These are phyloP conservation scores for Pleuronectes platessa DNA, from an alignment of 2,113 vertebrate genomes.

Conservation along the genomic window DNA sequence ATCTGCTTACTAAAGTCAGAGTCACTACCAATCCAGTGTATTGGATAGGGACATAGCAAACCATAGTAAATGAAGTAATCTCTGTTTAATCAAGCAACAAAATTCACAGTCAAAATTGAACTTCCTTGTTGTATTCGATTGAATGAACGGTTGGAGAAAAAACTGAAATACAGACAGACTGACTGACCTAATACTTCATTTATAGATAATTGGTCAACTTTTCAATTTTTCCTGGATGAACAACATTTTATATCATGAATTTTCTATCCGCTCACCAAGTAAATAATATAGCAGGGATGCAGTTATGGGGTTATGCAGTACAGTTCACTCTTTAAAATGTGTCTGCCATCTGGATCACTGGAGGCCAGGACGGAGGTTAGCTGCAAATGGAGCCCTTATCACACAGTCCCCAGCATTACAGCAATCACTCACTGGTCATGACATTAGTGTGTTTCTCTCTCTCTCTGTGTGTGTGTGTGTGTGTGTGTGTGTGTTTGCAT, in stretches of 20 bases:
- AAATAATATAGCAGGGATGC: neutral
- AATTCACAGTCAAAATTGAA: neutral
- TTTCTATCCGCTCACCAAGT: slow-evolving; percentile 6
- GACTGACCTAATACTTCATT: neutral
- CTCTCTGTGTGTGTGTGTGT: slow-evolving; percentile 10
- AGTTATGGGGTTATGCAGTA: slow-evolving; percentile 36
- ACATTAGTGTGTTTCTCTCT: neutral
- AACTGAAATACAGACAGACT: neutral
- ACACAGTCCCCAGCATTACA: slow-evolving; percentile 30
- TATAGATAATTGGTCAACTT: neutral
- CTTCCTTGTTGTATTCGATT: neutral
- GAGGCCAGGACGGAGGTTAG: slow-evolving; percentile 36
- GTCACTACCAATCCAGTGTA: no score
- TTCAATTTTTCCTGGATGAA: neutral
- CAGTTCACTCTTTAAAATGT: slow-evolving; percentile 23
- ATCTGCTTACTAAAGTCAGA: neutral
- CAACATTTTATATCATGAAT: slow-evolving; percentile 4
- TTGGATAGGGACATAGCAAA: neutral
- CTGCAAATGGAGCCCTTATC: slow-evolving; percentile 58
- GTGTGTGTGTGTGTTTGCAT: neutral
- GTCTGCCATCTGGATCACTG: slow-evolving; percentile 30
- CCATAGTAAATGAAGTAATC: neutral
- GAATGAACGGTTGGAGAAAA: neutral
- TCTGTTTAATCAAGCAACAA: neutral
- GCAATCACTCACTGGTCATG: slow-evolving; percentile 38